These are phyloP conservation scores for Platorchestia sp. DNA, from an alignment of 1,140 invertebrate species.

Conservation along the genomic window DNA sequence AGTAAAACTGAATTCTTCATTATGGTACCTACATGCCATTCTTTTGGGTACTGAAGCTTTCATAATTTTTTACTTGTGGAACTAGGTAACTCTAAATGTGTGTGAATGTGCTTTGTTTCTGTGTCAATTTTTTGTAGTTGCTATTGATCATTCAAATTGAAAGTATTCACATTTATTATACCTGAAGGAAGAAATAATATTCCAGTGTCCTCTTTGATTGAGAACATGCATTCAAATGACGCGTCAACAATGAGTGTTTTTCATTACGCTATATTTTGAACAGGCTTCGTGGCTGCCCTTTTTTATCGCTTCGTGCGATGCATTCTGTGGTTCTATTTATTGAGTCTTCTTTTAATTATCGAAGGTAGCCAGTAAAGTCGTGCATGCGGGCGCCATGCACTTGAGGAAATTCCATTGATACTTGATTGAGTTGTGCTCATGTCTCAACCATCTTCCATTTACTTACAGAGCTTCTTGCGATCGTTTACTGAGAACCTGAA, in stretches of 20 bases:
- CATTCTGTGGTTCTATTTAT: not conserved
- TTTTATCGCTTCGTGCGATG: not conserved
- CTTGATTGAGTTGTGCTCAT: not conserved
- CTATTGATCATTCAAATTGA: not conserved
- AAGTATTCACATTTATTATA: not conserved
- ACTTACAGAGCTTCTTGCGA: not conserved
- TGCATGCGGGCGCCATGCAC: not conserved
- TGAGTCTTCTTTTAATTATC: not conserved
- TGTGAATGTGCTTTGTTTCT: too few species aligned
- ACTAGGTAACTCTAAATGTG: too few species aligned
- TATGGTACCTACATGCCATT: too few species aligned
- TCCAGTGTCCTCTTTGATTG: too few species aligned
- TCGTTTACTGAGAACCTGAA: not conserved
- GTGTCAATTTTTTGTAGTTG: not conserved
- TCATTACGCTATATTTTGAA: not conserved
- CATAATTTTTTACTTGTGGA: too few species aligned
- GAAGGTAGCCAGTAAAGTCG: not conserved
- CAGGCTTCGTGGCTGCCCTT: not conserved
- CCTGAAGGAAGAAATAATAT: too few species aligned
- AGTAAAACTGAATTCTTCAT: too few species aligned
- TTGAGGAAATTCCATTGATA: not conserved
- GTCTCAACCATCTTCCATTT: not conserved
- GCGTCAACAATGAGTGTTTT: not conserved
- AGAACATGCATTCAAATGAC: not conserved
- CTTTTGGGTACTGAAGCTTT: too few species aligned